phyloP scores from a whole-genome alignment of 2,113 vertebrate species.

The Nothoprocta pentlandii region DNA sequence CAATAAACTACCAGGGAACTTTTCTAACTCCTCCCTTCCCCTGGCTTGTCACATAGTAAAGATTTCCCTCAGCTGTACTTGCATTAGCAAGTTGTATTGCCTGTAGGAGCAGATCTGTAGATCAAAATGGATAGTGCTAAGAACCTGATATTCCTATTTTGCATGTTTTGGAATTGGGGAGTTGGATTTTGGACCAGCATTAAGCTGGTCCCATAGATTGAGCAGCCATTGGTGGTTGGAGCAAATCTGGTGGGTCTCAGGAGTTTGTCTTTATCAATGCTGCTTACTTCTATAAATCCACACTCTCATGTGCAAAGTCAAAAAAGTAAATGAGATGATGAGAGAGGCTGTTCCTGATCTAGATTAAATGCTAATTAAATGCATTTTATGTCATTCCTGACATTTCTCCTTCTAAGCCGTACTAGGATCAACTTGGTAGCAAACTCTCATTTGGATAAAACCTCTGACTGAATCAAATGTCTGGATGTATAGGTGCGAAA shows the following conservation, averaged over 20 bases:
- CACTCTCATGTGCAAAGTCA: background rate
- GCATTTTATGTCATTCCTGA: background rate
- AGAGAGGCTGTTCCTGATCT: background rate
- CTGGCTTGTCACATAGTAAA: background rate
- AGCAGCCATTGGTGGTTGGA: background rate
- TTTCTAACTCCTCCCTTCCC: background rate
- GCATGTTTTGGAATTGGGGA: background rate
- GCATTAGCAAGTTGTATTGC: conserved; percentile 1
- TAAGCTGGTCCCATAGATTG: background rate
- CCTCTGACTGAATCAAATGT: background rate
- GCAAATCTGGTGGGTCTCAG: background rate
- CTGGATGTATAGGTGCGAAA: background rate
- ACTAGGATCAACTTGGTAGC: background rate
- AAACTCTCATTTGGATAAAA: background rate
- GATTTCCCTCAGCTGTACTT: background rate
- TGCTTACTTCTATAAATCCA: conserved; percentile 50
- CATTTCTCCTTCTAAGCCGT: background rate
- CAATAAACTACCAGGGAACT: background rate
- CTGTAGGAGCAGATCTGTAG: conserved; percentile 21
- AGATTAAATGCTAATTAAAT: background rate
- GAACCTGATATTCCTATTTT: conserved; percentile 24
- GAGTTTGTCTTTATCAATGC: background rate
- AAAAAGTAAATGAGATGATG: background rate
- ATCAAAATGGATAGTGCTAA: conserved; percentile 1
- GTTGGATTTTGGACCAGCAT: conserved; percentile 30